phyloP scores from a whole-genome alignment of 2,113 vertebrate genomes.

The Aldabrachelys gigantea region DNA sequence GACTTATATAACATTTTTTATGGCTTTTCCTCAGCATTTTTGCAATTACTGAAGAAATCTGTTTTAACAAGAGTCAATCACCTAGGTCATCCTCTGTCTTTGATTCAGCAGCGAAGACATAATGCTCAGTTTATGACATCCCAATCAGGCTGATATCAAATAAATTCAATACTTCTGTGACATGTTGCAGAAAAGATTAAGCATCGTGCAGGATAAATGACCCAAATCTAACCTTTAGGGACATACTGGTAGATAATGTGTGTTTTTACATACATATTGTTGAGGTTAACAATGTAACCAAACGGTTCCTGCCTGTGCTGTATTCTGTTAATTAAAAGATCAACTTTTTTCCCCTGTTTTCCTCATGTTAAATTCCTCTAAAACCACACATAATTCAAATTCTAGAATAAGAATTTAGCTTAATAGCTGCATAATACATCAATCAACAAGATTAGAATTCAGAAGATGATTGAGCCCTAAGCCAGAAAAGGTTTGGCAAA shows the following conservation, averaged over 20 bases:
- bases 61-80: background rate
- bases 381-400: background rate
- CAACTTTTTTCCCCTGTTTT: background rate
- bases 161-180: background rate
- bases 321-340: too few relatives aligned
- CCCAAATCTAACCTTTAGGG: too few relatives aligned
- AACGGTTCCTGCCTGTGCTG: too few relatives aligned
- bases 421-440: background rate
- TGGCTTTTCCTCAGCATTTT: background rate
- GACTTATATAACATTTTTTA: background rate
- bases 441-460: background rate
- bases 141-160: background rate
- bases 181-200: too few relatives aligned
- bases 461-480: background rate
- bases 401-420: background rate
- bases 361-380: background rate
- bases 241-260: too few relatives aligned
- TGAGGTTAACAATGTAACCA: too few relatives aligned
- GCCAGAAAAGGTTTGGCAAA: background rate
- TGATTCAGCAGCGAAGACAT: background rate
- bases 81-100: background rate
- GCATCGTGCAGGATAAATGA: too few relatives aligned
- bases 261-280: too few relatives aligned
- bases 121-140: background rate
- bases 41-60: background rate